phyloP scores from a whole-genome alignment of 1,140 invertebrate species.

The Orchesella cincta region DNA sequence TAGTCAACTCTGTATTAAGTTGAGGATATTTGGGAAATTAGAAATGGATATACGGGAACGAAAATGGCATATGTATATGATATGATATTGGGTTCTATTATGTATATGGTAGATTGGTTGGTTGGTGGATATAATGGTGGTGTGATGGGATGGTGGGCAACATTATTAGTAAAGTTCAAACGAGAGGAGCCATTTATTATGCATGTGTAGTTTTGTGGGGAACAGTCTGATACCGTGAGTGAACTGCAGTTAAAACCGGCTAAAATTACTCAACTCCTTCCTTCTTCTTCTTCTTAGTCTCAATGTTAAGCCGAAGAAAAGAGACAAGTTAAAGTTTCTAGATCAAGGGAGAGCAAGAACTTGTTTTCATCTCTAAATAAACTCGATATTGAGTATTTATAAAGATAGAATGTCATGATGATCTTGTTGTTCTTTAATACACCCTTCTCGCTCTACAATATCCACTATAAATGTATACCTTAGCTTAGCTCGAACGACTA shows the following conservation, averaged over 20 bases:
- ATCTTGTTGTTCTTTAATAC: background rate
- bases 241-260: background rate
- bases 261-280: background rate
- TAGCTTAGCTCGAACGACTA: no score
- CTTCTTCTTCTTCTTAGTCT: background rate
- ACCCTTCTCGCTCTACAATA: no score
- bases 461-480: no score
- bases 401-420: constrained; percentile 1
- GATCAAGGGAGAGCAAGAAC: background rate
- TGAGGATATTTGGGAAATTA: background rate
- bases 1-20: no score
- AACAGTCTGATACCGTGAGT: background rate
- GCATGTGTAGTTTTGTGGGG: background rate
- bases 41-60: background rate
- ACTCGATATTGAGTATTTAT: constrained; percentile 19
- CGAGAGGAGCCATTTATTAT: constrained; percentile 6
- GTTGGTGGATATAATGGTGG: background rate
- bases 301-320: background rate
- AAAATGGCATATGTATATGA: no score
- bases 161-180: constrained; percentile 4
- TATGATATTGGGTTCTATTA: no score
- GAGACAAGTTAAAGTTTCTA: background rate
- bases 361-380: constrained; percentile 9
- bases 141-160: background rate
- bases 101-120: no score